These are phyloP conservation scores for Argyresthia goedartella DNA, from an alignment of 2,888 invertebrate genomes.

Conservation along the genomic window DNA sequence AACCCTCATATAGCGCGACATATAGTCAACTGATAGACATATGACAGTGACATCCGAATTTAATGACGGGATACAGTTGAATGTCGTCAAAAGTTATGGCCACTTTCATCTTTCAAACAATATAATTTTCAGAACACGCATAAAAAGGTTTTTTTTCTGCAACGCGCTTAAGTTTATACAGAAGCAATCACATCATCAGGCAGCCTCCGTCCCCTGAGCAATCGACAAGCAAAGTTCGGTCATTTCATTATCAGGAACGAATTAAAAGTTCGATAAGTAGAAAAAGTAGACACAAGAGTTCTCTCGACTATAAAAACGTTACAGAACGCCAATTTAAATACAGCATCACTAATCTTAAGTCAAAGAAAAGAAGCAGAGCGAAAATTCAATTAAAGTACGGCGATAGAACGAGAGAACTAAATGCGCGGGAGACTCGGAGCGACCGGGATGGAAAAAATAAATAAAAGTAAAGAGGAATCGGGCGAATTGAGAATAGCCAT, in stretches of 20 bases:
- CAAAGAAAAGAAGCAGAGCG: constrained; percentile 62
- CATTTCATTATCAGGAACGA: constrained; percentile 42
- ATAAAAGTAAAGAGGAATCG: constrained; percentile 61
- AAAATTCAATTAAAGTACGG: constrained; percentile 61
- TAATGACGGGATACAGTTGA: constrained; percentile 19
- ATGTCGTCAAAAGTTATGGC: not conserved
- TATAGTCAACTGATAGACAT: constrained; percentile 47
- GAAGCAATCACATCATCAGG: not conserved
- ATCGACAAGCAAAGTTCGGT: constrained; percentile 13
- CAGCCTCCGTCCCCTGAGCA: not conserved
- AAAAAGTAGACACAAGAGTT: constrained; percentile 21
- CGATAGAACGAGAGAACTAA: constrained; percentile 30
- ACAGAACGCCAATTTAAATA: constrained; percentile 67
- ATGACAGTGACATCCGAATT: constrained; percentile 38
- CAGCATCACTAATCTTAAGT: constrained; percentile 63
- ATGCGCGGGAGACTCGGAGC: constrained; percentile 27
- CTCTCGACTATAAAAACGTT: constrained; percentile 51
- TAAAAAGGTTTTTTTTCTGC: not conserved
- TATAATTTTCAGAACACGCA: not conserved
- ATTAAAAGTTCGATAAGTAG: constrained; percentile 52
- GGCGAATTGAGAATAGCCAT: constrained; percentile 68
- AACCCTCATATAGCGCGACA: constrained; percentile 23
- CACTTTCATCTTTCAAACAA: not conserved
- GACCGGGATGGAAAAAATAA: constrained; percentile 48
- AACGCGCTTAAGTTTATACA: too few species aligned